Base-by-base conservation (phyloP, 1,140 invertebrate genomes). In the Grapholita molesta region DNA sequence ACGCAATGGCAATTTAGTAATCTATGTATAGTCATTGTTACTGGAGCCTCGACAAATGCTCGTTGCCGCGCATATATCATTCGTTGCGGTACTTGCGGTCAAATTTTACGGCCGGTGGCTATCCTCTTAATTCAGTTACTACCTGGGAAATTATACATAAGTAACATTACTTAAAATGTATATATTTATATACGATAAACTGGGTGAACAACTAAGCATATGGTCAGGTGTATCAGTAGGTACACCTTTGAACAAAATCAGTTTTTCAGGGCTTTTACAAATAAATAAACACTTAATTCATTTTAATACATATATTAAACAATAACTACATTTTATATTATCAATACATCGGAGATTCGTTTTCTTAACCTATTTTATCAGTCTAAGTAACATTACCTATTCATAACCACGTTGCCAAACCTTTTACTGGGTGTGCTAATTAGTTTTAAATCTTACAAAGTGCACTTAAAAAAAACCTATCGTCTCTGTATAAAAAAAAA, bases 281-380 rank as follows among this genome's bases (percentile, higher is more conserved):
- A 57, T 57, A 25, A 25, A 42, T 5, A 25, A 57, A 25, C 8
- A 12, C 15, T 12, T 0, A 2, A 57, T 25, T 21, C 21, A 53
- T 53, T 9, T 57, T 57, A 9, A 30, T 30, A 15, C 25, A 30
- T 61, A 28, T 61, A 61, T 61, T 61, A 61, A 32, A 9, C 30
- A 61, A 28, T 15, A 48, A 61, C 55, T 61, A 25, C 3, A 15
- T 61, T n/a, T 57, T 70, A 70, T 57, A 38, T 64, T 71, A 68
- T 71, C 55, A 24, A 73, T 70, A 71, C 70, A 61, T 72, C 57
- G 55, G 73, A 75, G 67, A 77, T 75, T 77, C 73, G 69, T 33
- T 64, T 53, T 28, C 61, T 75, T 71, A 73, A 67, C 23, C 69
- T 72, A 71, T 33, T 69, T 48, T 73, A 67, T 77, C 75, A 77